Base-by-base conservation (phyloP, 2,113 vertebrate species). In the Corydoras sp. region DNA sequence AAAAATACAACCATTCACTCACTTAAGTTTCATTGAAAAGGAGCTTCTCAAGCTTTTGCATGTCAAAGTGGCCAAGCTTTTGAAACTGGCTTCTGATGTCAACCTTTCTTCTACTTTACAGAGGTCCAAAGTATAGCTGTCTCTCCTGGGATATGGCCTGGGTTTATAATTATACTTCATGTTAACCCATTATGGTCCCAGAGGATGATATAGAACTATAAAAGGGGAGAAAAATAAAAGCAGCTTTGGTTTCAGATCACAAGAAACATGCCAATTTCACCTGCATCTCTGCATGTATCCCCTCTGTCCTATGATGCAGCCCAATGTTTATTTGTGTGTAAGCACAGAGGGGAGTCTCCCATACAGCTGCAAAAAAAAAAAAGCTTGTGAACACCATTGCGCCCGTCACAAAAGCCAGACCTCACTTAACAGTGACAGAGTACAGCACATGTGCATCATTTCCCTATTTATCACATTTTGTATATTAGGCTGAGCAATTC, bases 341-440 rank as follows among this genome's bases (percentile, higher is more conserved):
- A 13, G 10, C 3, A 29, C 32, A 29, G 56, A 67, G 48, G 30
- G 29, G 8, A 62, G 29, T 48, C 43, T 48, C 51, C 60, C 24
- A 13, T 30, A 6, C 32, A 59, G 65, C 49, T 70, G 18, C 49
- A 54, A 43, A 43, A 43, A 43, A 43, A 43, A 43, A 5, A 50
- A 68, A 68, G 58, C 14, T 30, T 8, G 62, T 3, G 31, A 68
- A 53, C 58, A 35, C 32, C 48, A 56, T 2, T 12, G 13, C 24
- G 14, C 12, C 4, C 50, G 15, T 2, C 67, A 31, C 50, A 63
- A 58, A 65, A 65, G 24, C 54, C 31, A 15, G n/a, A 18, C 61
- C 65, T 59, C 67, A 53, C 53, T 63, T 48, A 74, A 71, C 60
- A 68, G 15, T 69, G 69, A 75, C 69, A 78, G 18, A 75, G 64